These are phyloP conservation scores for Mus spicilegus DNA, from an alignment of 2,113 vertebrate species.

Conservation along the genomic window DNA sequence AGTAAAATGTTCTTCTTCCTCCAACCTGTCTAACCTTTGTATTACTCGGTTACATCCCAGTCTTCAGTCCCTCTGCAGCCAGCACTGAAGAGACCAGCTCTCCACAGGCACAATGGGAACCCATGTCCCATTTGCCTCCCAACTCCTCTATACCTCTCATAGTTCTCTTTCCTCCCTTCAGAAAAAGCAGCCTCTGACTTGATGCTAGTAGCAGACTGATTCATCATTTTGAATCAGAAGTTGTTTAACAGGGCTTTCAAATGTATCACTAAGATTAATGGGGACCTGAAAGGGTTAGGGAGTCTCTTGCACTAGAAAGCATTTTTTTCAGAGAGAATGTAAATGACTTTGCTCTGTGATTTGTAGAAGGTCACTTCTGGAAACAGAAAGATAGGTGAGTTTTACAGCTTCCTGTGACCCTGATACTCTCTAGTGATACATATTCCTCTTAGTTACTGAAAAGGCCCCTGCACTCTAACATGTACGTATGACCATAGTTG, in stretches of 20 bases:
- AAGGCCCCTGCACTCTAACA: not conserved
- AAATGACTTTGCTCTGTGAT: slow-evolving; percentile 53
- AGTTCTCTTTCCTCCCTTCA: not conserved
- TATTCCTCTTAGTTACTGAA: not conserved
- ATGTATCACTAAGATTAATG: slow-evolving; percentile 58
- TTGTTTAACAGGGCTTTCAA: slow-evolving; percentile 48
- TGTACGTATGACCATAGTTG: not conserved
- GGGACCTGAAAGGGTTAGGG: not conserved
- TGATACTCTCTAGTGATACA: not conserved
- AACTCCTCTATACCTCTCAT: not conserved
- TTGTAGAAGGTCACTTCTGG: slow-evolving; percentile 53
- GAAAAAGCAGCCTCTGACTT: not conserved
- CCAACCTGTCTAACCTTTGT: no score
- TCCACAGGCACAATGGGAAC: not conserved
- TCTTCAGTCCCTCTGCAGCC: not conserved
- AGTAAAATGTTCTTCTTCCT: not conserved
- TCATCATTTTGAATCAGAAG: slow-evolving; percentile 37
- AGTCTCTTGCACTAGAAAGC: slow-evolving; percentile 40
- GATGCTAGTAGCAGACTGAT: not conserved
- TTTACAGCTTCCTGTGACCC: slow-evolving; percentile 30
- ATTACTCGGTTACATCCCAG: not conserved
- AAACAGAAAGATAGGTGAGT: slow-evolving; percentile 45
- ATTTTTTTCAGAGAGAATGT: slow-evolving; percentile 56
- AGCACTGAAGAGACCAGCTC: not conserved
- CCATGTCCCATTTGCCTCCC: not conserved